A percentile compares a stretch with the other conserved stretches of the same genome.
phyloP scores from a whole-genome alignment of 1,140 invertebrate genomes.

The Papilio polyxenes region DNA sequence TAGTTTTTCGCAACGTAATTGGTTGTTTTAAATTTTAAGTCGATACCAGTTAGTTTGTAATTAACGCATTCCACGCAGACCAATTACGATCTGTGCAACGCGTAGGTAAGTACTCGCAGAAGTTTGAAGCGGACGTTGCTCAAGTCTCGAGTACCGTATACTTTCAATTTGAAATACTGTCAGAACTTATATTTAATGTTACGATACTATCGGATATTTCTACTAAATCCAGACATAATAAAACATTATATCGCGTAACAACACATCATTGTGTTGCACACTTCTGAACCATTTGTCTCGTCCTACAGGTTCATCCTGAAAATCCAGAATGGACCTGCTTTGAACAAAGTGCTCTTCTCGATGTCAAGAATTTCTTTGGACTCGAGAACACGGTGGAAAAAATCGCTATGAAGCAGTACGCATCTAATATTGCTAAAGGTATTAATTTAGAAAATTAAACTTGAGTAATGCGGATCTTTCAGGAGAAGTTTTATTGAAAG shows the following conservation, averaged over 20 bases:
- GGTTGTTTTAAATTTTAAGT: conserved; percentile 11
- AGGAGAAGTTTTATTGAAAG: conserved; percentile 5
- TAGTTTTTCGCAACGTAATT: not conserved
- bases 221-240: not conserved
- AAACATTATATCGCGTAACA: too few relatives aligned
- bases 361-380: conserved; percentile 98
- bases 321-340: conserved; percentile 98
- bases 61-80: conserved; percentile 16
- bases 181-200: not conserved
- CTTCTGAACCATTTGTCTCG: not conserved
- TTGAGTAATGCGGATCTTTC: conserved; percentile 31
- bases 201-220: not conserved
- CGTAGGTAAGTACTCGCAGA: not conserved
- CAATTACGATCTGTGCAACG: conserved; percentile 24
- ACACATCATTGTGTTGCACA: not conserved
- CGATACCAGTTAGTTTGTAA: not conserved
- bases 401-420: conserved; percentile 98
- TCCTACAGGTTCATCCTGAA: conserved; percentile 93
- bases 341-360: conserved; percentile 95
- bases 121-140: conserved; percentile 16
- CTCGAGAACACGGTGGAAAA: conserved; percentile 98
- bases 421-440: conserved; percentile 94
- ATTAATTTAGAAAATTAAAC: too few relatives aligned
- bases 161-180: not conserved
- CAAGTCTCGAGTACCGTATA: not conserved